Percentiles rank a stretch among this genome's conserved stretches.
Evolutionary conservation across 1,140 invertebrate genomes (phyloP).

Genomic region (Brachystomella parvula): DNA sequence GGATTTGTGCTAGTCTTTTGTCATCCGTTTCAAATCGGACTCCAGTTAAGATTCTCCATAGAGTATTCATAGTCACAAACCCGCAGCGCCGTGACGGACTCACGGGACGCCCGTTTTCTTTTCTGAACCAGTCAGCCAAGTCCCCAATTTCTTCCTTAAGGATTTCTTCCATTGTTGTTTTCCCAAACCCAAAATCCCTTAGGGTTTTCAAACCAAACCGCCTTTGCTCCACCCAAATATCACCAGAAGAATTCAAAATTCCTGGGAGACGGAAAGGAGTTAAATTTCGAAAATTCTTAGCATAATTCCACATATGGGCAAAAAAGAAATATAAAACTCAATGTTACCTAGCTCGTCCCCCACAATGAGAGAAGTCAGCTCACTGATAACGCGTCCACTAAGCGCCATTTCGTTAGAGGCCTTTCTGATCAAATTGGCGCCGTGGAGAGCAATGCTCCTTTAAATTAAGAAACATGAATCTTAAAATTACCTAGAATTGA

Average conservation of each 20-base stretch:
- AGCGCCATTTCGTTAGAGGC: neutral
- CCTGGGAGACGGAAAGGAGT: neutral
- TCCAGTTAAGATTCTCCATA: conserved; percentile 23
- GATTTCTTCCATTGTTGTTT: conserved; percentile 20
- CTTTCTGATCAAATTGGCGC: neutral
- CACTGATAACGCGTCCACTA: neutral
- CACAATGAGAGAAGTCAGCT: neutral
- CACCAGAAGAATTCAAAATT: conserved; percentile 4
- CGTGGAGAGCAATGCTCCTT: neutral
- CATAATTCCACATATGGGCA: neutral
- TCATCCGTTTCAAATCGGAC: neutral
- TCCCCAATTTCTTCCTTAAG: conserved; percentile 30
- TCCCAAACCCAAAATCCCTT: conserved; percentile 26
- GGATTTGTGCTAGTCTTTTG: neutral
- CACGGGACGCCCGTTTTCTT: neutral
- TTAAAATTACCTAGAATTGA: neutral
- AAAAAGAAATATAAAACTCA: neutral
- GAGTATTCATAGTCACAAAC: conserved; percentile 12
- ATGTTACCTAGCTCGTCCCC: neutral
- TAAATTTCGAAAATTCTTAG: neutral
- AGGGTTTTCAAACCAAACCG: conserved; percentile 10
- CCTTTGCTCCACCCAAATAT: conserved; percentile 4
- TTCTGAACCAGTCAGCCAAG: conserved; percentile 7
- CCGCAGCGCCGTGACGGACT: neutral
- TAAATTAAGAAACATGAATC: neutral